A percentile compares a stretch with the other conserved stretches of the same genome.
phyloP scores from a whole-genome alignment of 2,113 vertebrate genomes.

The Calonectris borealis region DNA sequence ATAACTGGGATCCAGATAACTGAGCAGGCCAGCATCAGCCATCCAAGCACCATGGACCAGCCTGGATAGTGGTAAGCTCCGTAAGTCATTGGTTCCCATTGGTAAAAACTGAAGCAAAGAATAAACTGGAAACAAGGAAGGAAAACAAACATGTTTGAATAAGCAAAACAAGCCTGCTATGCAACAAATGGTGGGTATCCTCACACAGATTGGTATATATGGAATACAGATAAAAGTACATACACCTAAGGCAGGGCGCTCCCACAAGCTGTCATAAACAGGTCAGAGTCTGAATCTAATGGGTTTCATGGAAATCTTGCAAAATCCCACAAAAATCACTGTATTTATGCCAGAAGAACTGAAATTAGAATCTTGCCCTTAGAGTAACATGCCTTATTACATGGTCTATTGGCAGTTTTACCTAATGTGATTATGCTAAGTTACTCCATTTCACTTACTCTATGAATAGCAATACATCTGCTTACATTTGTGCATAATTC shows the following conservation, averaged over 20 bases:
- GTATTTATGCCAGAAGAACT: not conserved
- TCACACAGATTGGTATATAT: fast-evolving
- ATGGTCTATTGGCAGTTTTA: conserved; percentile 58
- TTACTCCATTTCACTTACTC: conserved; percentile 64
- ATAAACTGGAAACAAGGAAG: conserved; percentile 83
- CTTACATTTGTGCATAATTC: conserved; percentile 68
- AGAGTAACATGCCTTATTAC: conserved; percentile 60
- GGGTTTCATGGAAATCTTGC: not conserved
- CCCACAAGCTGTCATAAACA: not conserved
- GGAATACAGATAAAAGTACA: not conserved
- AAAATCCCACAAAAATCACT: conserved; percentile 12
- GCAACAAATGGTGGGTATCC: not conserved
- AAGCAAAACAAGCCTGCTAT: not conserved
- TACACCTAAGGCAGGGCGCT: not conserved
- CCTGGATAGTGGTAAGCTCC: conserved; percentile 93
- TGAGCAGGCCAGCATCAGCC: conserved; percentile 96
- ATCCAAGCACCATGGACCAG: conserved; percentile 97
- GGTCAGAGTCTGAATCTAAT: not conserved
- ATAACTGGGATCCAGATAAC: conserved; percentile 99
- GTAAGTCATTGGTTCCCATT: conserved; percentile 98
- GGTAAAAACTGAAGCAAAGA: conserved; percentile 93
- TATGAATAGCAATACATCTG: conserved; percentile 69
- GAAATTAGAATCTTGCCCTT: conserved; percentile 31
- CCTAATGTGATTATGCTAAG: conserved; percentile 66
- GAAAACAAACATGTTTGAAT: not conserved